Evolutionary conservation across 2,888 invertebrate genomes (phyloP).

Genomic region (Cyaniris semiargus): DNA sequence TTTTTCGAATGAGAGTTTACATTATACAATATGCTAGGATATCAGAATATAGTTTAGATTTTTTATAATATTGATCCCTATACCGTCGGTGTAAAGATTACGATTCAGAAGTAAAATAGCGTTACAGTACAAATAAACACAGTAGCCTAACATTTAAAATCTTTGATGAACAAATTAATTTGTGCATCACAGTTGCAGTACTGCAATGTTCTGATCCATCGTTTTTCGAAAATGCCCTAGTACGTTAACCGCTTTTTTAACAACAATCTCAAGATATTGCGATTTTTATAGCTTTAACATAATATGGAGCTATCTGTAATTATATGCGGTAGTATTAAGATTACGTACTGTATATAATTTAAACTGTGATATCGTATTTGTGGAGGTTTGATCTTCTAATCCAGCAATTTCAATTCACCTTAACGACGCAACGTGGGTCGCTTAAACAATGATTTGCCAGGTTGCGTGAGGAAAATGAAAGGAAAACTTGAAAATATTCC

Average conservation of each 20-base stretch:
- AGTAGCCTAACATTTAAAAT: not conserved
- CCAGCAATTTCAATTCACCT: constrained; percentile 12
- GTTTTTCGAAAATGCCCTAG: too few relatives aligned
- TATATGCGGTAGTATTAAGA: not conserved
- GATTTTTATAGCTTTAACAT: too few relatives aligned
- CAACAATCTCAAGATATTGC: too few relatives aligned
- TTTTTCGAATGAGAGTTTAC: too few relatives aligned
- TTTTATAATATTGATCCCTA: not conserved
- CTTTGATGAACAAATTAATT: not conserved
- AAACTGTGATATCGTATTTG: not conserved
- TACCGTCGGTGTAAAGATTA: not conserved
- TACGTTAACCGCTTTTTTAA: too few relatives aligned
- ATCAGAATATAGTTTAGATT: not conserved
- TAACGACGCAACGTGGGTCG: constrained; percentile 10
- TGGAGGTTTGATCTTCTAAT: constrained; percentile 10
- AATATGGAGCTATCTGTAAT: too few relatives aligned
- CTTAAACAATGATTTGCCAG: not conserved
- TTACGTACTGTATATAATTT: not conserved
- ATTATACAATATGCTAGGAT: too few relatives aligned
- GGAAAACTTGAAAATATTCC: not conserved
- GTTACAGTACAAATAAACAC: not conserved
- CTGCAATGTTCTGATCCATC: too few relatives aligned
- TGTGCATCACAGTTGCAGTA: too few relatives aligned
- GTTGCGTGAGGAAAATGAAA: not conserved
- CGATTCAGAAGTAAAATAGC: not conserved